These are phyloP conservation scores for Takifugu bimaculatus DNA, from an alignment of 2,113 vertebrate genomes.

Conservation along the genomic window DNA sequence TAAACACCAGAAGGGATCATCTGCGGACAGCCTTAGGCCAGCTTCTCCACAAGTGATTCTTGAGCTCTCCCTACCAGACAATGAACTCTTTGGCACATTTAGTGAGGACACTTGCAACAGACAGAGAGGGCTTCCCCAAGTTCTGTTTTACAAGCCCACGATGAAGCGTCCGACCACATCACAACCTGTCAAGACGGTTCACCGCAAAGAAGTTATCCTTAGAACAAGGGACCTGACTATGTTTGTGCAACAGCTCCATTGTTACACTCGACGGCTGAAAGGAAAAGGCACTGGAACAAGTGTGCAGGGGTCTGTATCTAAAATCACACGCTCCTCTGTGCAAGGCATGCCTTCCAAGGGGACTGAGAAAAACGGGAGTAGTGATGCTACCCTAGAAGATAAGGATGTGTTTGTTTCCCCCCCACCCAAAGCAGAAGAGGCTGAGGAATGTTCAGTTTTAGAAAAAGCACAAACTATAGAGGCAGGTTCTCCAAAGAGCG, in stretches of 20 bases:
- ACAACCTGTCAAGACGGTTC: conserved; percentile 23
- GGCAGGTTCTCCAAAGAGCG: neutral
- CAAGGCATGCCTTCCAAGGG: conserved; percentile 46
- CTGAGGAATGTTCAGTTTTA: neutral
- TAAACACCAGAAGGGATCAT: conserved; percentile 28
- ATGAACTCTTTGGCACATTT: conserved; percentile 66
- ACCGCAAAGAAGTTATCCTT: conserved; percentile 60
- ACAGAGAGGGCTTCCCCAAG: conserved; percentile 43
- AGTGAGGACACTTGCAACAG: conserved; percentile 48
- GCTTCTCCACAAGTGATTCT: conserved; percentile 57
- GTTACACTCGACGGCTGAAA: conserved; percentile 59
- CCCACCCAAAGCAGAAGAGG: conserved; percentile 3
- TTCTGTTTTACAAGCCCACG: conserved; percentile 56
- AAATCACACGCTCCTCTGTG: conserved; percentile 54
- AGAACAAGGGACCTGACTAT: conserved; percentile 41
- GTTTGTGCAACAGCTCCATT: conserved; percentile 65
- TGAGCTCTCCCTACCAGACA: conserved; percentile 75
- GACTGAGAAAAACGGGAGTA: neutral
- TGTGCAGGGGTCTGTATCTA: conserved; percentile 42
- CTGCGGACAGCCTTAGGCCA: conserved; percentile 2
- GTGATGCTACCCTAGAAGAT: conserved; percentile 22
- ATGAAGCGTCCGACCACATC: conserved; percentile 28
- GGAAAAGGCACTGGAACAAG: conserved; percentile 42
- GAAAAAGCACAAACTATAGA: conserved; percentile 18
- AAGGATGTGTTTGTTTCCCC: conserved; percentile 11